Conservation (phyloP, 2,888 invertebrate species). For the Rhopalosiphum nymphaeae region DNA sequence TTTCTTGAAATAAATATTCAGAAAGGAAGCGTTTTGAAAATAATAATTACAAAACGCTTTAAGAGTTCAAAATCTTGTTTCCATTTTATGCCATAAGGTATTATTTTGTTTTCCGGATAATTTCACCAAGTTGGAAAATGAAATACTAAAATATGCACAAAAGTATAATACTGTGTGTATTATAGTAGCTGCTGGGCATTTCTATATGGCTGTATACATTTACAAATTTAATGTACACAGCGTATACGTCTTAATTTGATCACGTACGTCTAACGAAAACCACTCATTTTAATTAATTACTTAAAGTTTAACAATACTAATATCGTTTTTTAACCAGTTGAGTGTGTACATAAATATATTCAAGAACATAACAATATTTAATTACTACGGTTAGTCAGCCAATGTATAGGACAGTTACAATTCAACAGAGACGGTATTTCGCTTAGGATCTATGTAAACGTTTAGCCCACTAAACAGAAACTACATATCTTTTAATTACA, state of each 20-base stretch:
- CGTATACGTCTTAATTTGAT: slow-evolving; percentile 15
- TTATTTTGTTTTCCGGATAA: slow-evolving; percentile 42
- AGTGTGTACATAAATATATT: not conserved
- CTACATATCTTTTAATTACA: not conserved
- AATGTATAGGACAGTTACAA: not conserved
- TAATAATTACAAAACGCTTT: not conserved
- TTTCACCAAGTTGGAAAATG: not conserved
- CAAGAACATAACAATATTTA: not conserved
- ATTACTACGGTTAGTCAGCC: not conserved
- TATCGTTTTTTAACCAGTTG: not conserved
- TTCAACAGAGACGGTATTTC: not conserved
- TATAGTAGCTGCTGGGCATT: not conserved
- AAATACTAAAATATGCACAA: slow-evolving; percentile 23
- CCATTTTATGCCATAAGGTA: not conserved
- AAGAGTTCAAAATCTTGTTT: slow-evolving; percentile 8
- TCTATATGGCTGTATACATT: not conserved
- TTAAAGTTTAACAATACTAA: not conserved
- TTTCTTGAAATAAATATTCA: not conserved
- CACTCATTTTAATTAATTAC: not conserved
- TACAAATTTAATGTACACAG: not conserved
- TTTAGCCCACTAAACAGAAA: not conserved
- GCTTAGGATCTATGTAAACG: not conserved
- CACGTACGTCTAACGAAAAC: not conserved
- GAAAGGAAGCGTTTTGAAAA: not conserved
- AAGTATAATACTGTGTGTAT: not conserved